A percentile compares a stretch with the other conserved stretches of the same genome.
Evolutionary conservation across 2,888 invertebrate species (phyloP).

Genomic region (Dryomyza anilis): DNA sequence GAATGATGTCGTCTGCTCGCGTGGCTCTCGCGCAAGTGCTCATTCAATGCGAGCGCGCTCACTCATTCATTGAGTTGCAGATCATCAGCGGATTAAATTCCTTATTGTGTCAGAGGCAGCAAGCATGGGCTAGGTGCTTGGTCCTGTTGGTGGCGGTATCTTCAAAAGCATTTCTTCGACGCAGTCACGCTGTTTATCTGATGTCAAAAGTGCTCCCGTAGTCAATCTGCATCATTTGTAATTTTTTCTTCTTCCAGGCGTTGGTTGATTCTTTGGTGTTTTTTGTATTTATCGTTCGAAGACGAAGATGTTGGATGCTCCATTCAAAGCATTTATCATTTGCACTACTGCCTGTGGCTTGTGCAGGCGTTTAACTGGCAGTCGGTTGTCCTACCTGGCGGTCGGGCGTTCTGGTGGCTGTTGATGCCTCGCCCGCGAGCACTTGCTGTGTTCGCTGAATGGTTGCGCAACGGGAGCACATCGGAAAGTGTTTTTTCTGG

Average conservation of each 20-base stretch:
- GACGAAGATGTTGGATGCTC: background rate
- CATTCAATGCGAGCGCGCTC: background rate
- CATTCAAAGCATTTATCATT: background rate
- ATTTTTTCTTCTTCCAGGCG: background rate
- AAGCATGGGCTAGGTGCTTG: background rate
- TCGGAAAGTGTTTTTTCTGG: background rate
- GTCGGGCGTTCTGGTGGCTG: no score
- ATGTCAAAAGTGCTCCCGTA: conserved; percentile 28
- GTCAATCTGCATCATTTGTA: conserved; percentile 30
- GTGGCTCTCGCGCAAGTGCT: background rate
- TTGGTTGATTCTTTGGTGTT: background rate
- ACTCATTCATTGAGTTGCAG: no score
- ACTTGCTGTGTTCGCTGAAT: conserved; percentile 19
- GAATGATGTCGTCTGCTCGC: conserved; percentile 20
- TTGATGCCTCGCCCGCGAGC: background rate
- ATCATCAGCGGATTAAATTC: conserved; percentile 19
- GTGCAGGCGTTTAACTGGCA: conserved; percentile 22
- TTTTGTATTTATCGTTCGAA: background rate
- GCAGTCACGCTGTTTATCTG: conserved; percentile 21
- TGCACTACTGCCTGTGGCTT: background rate
- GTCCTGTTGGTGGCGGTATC: conserved; percentile 1
- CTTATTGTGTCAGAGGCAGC: background rate
- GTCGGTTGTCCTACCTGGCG: no score
- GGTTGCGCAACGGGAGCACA: conserved; percentile 24
- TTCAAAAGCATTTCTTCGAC: conserved; percentile 27